Percentiles rank a stretch among this genome's conserved stretches.
phyloP scores from a whole-genome alignment of 2,113 vertebrate genomes.

The Bothrops jararaca region DNA sequence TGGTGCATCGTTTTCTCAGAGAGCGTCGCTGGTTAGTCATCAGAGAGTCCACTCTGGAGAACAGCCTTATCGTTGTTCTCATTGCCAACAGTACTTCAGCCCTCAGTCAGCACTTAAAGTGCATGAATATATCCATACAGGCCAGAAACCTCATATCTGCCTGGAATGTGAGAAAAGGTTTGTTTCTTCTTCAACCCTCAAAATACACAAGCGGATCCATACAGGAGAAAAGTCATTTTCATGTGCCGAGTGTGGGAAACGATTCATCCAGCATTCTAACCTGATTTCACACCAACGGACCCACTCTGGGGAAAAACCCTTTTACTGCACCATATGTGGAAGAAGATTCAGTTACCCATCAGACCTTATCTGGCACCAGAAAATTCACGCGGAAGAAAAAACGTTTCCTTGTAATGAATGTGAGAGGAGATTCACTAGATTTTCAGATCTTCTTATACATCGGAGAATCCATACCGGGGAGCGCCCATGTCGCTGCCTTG shows the following conservation, averaged over 20 bases:
- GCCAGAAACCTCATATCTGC: slow-evolving; percentile 25
- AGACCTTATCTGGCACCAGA: slow-evolving; percentile 12
- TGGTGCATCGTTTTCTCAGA: not conserved
- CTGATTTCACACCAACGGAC: slow-evolving; percentile 52
- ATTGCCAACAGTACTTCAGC: slow-evolving; percentile 30
- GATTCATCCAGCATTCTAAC: slow-evolving; percentile 60
- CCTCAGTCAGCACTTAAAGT: slow-evolving; percentile 9
- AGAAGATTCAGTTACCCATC: slow-evolving; percentile 19
- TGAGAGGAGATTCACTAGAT: slow-evolving; percentile 9
- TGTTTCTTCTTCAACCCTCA: slow-evolving; percentile 15
- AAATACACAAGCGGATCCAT: slow-evolving; percentile 23
- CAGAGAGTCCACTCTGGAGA: slow-evolving; percentile 16
- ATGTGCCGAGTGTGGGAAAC: slow-evolving; percentile 46
- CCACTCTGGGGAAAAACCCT: not conserved
- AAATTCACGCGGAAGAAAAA: slow-evolving; percentile 11
- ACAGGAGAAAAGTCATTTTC: slow-evolving; percentile 52
- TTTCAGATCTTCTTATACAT: slow-evolving; percentile 17
- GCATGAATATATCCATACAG: slow-evolving; percentile 18
- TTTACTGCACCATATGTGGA: not conserved
- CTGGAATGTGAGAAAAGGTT: slow-evolving; percentile 19
- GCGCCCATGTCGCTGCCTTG: not conserved
- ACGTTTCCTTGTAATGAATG: not conserved
- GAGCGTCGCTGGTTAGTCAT: not conserved
- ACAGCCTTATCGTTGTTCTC: slow-evolving; percentile 16
- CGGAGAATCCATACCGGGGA: slow-evolving; percentile 14